Percentiles rank a stretch among this genome's conserved stretches.
phyloP scores from a whole-genome alignment of 1,140 invertebrate genomes.

The Diprion similis region DNA sequence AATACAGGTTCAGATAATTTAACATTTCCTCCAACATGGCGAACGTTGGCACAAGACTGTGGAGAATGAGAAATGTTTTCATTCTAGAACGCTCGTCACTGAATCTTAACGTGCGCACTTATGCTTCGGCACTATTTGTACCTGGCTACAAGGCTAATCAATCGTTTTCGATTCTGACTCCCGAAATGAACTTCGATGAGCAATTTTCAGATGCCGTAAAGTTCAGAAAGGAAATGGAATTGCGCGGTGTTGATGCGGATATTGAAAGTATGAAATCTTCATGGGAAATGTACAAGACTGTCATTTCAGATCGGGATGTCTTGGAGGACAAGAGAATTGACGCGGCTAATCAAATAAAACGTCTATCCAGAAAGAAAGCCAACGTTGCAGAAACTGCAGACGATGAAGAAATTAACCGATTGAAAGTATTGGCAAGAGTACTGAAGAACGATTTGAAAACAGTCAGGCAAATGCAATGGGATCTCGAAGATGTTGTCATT shows the following conservation, averaged over 20 bases:
- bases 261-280: conserved; percentile 55
- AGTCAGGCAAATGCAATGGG: conserved; percentile 65
- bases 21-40: neutral
- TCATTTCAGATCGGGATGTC: conserved; percentile 51
- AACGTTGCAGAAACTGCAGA: conserved; percentile 53
- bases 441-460: conserved; percentile 68
- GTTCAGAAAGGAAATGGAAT: conserved; percentile 58
- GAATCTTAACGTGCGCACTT: conserved; percentile 27
- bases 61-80: neutral
- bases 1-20: no score
- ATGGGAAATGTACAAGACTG: conserved; percentile 63
- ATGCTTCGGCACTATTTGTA: conserved; percentile 68
- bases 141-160: conserved; percentile 68
- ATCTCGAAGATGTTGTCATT: conserved; percentile 68
- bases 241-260: conserved; percentile 58
- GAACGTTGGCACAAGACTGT: neutral
- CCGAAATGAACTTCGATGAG: conserved; percentile 67
- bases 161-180: conserved; percentile 66
- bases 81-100: no score
- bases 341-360: conserved; percentile 35
- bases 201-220: conserved; percentile 58
- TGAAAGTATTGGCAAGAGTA: conserved; percentile 62
- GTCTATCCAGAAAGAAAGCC: conserved; percentile 46
- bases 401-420: conserved; percentile 53
- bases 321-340: conserved; percentile 55